These are phyloP conservation scores for Axis porcinus DNA, from an alignment of 2,113 vertebrate genomes.

Conservation along the genomic window DNA sequence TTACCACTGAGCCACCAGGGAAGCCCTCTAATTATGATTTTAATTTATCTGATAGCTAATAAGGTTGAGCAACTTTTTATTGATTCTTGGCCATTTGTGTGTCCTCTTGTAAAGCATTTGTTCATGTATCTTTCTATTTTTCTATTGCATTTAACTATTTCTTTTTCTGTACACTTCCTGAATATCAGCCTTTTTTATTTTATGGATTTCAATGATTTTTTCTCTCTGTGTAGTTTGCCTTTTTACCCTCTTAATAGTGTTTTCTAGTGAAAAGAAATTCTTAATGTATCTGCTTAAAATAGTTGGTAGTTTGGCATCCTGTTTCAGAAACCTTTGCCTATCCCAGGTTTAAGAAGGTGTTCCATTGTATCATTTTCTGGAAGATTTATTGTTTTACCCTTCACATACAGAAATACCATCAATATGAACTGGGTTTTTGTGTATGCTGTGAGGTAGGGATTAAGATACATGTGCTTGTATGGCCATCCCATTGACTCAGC, in stretches of 20 bases:
- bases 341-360: background rate
- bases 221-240: background rate
- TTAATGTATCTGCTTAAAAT: background rate
- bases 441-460: background rate
- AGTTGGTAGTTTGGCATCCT: background rate
- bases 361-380: background rate
- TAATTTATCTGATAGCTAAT: background rate
- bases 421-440: background rate
- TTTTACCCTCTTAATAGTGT: background rate
- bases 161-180: background rate
- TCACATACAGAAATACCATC: background rate
- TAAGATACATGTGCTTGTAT: background rate
- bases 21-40: background rate
- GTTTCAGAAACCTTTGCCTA: background rate
- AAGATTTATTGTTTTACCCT: background rate
- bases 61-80: background rate
- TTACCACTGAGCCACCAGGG: background rate
- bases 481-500: no score
- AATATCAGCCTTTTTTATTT: background rate
- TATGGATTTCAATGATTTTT: background rate
- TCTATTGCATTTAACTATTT: background rate
- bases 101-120: background rate
- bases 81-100: background rate
- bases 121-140: background rate
- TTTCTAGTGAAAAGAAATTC: background rate